Conservation (phyloP, 2,797 vertebrate genomes). For the Pelochelys cantorii region DNA sequence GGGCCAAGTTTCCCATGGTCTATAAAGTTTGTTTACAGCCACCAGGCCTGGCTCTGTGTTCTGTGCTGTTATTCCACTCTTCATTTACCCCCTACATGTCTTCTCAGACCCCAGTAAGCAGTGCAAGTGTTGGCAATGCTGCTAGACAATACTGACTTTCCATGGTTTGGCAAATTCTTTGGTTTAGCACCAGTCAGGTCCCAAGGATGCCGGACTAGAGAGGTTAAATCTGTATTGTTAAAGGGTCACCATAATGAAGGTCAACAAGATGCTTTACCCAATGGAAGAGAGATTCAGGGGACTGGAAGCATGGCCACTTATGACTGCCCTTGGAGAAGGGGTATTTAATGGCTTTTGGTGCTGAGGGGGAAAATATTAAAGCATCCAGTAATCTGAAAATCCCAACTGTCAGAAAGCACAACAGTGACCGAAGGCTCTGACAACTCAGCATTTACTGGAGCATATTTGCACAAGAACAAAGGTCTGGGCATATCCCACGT, state of each 20-base stretch:
- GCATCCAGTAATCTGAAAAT: not conserved
- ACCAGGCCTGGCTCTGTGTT: too few species aligned
- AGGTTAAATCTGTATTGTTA: not conserved
- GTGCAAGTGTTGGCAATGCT: too few species aligned
- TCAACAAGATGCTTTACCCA: not conserved
- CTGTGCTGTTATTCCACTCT: too few species aligned
- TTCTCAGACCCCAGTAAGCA: too few species aligned
- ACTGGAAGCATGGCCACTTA: not conserved
- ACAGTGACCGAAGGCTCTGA: not conserved
- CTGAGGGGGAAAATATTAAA: not conserved
- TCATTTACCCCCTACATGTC: too few species aligned
- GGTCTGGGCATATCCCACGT: not conserved
- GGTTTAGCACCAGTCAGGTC: too few species aligned
- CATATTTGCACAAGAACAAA: not conserved
- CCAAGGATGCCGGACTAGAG: too few species aligned
- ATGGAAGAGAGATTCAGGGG: not conserved
- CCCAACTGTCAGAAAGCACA: not conserved
- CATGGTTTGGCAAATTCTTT: too few species aligned
- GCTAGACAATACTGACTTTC: too few species aligned
- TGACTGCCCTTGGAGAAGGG: fast-evolving
- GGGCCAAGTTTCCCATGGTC: too few species aligned
- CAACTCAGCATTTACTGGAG: not conserved
- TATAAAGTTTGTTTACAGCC: too few species aligned
- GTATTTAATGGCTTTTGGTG: not conserved
- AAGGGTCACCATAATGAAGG: fast-evolving